Conservation (phyloP, 1,140 invertebrate species). For the Ceratosolen fusciceps region DNA sequence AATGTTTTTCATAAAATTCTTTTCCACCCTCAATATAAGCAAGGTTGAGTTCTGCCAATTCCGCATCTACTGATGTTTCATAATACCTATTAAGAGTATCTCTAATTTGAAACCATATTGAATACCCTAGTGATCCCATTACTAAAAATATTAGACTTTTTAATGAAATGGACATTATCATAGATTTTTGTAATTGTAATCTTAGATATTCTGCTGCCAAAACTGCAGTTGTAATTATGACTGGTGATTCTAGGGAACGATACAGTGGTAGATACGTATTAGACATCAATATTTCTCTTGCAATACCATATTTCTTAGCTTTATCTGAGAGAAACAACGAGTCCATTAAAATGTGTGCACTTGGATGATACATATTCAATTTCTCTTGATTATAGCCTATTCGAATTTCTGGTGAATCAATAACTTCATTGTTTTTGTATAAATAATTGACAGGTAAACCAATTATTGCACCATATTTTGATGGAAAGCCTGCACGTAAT, state of each 20-base stretch:
- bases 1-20: conserved; percentile 81
- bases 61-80: conserved; percentile 76
- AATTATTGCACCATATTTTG: conserved; percentile 72
- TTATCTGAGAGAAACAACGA: conserved; percentile 80
- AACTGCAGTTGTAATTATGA: conserved; percentile 71
- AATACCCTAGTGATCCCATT: conserved; percentile 24
- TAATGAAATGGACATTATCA: conserved; percentile 61
- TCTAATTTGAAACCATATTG: conserved; percentile 75
- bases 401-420: conserved; percentile 72
- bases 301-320: conserved; percentile 84
- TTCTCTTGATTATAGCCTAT: conserved; percentile 65
- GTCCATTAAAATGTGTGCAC: conserved; percentile 75
- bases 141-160: conserved; percentile 49
- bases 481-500: conserved; percentile 71
- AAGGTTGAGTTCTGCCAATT: conserved; percentile 73
- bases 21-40: conserved; percentile 80
- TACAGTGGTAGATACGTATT: conserved; percentile 72
- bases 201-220: conserved; percentile 63
- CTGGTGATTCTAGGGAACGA: conserved; percentile 50
- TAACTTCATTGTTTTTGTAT: conserved; percentile 67
- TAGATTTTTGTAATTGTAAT: conserved; percentile 62
- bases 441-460: conserved; percentile 78
- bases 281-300: conserved; percentile 77
- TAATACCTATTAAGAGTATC: conserved; percentile 75
- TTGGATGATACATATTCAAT: conserved; percentile 76